Evolutionary conservation across 2,797 vertebrate species (phyloP), one percentile per base, ranked within the genome.

Genomic region (Molossus molossus): DNA sequence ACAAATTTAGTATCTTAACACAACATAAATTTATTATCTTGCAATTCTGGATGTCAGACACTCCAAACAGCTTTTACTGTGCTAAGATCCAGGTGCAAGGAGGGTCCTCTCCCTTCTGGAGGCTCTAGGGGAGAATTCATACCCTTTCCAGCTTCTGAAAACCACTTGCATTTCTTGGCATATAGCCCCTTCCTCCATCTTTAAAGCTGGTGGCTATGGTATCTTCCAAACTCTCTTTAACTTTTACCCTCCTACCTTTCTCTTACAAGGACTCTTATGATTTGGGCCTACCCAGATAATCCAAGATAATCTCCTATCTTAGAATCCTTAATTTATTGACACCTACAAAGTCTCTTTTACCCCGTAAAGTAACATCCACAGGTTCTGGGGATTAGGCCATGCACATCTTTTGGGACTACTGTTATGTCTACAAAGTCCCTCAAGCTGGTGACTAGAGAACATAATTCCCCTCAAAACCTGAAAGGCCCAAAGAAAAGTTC

Each of bases 321-420:
- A 85, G 40, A 95, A 69, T 55, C 64, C n/a, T 84, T 62, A n/a
- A 33, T 6, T 37, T 65, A 65, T 37, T 87, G 91, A 37, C 62
- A 67, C 69, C 40, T 85, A 7, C 69, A 53, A 72, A 67, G 53
- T 90, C 29, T 65, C 90, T 18, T 33, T 85, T 60, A 9, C 40
- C n/a, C 15, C 45, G 5, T 77, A 72, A 72, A 60, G 23, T 14
- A 73, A 20, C 7, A 25, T 27, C 37, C 9, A 4, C 50, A 62
- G 87, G 57, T 67, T 67, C 48, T 53, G 18, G 64, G 45, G 60
- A 58, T 77, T 27, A 48, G 53, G 57, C 53, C 14, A 75, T 21
- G 23, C 7, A 57, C 9, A 57, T 75, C 21, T 69, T 75, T 58
- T 18, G 12, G 70, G 57, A n/a, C 9, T 86, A 81, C 5, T 72